Percentiles rank a stretch among this genome's conserved stretches.
phyloP scores from a whole-genome alignment of 1,140 invertebrate species.

The Drosophila mojavensis region DNA sequence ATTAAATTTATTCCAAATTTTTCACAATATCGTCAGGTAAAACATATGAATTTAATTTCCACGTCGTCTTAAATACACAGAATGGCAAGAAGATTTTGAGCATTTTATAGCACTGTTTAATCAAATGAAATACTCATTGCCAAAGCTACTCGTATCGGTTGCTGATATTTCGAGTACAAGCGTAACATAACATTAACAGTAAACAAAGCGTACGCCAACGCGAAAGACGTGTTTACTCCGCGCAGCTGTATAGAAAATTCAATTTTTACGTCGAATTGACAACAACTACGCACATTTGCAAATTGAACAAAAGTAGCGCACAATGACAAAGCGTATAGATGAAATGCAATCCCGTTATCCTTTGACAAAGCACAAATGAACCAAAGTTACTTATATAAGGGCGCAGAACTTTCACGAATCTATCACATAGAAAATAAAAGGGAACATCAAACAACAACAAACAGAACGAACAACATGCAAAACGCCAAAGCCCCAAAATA shows the following conservation, averaged over 20 bases:
- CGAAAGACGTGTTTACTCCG: slow-evolving; percentile 22
- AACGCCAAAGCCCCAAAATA: slow-evolving; percentile 9
- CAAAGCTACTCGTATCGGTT: neutral
- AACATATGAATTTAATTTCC: too few relatives aligned
- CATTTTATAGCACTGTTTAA: slow-evolving; percentile 11
- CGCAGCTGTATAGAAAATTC: neutral
- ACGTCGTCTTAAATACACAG: too few relatives aligned
- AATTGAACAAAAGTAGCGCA: slow-evolving; percentile 15
- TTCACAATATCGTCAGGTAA: too few relatives aligned
- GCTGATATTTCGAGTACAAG: slow-evolving; percentile 1
- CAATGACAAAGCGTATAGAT: slow-evolving; percentile 9
- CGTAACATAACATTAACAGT: slow-evolving; percentile 32
- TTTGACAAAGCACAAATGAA: neutral
- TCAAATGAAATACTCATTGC: slow-evolving; percentile 16
- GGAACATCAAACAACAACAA: neutral
- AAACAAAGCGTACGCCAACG: slow-evolving; percentile 43
- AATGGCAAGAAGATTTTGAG: neutral
- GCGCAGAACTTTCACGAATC: slow-evolving; percentile 7
- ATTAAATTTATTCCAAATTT: too few relatives aligned
- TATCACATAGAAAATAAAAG: too few relatives aligned
- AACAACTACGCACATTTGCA: slow-evolving; percentile 24
- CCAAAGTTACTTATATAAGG: slow-evolving; percentile 19
- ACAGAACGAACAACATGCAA: slow-evolving; percentile 14
- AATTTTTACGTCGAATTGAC: slow-evolving; percentile 16
- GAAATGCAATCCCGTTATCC: slow-evolving; percentile 7